Evolutionary conservation across 1,140 invertebrate genomes (phyloP).

Genomic region (Lordiphosa collinella): DNA sequence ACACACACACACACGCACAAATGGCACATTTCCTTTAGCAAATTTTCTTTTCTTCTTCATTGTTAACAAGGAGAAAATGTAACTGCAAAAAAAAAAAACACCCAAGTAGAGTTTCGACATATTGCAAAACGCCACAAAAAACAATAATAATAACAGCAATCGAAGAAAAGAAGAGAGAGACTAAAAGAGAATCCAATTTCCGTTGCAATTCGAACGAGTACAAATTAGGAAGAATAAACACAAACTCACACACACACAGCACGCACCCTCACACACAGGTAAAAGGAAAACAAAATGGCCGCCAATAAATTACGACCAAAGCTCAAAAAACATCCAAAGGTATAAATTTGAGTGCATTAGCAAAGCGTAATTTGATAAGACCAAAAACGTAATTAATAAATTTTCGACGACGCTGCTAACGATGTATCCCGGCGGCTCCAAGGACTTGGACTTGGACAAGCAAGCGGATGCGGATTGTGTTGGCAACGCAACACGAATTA

Average conservation of each 20-base stretch:
- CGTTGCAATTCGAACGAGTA: slow-evolving; percentile 60
- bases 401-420: slow-evolving; percentile 42
- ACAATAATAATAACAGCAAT: slow-evolving; percentile 18
- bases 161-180: not conserved
- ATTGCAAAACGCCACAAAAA: slow-evolving; percentile 51
- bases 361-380: slow-evolving; percentile 76
- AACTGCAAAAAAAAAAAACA: slow-evolving; percentile 4
- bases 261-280: slow-evolving; percentile 15
- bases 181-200: slow-evolving; percentile 52
- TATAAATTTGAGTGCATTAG: slow-evolving; percentile 78
- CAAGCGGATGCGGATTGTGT: not conserved
- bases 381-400: slow-evolving; percentile 77
- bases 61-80: slow-evolving; percentile 40
- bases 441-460: slow-evolving; percentile 1
- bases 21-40: slow-evolving; percentile 65
- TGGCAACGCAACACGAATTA: slow-evolving; percentile 60
- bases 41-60: slow-evolving; percentile 46
- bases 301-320: slow-evolving; percentile 57
- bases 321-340: slow-evolving; percentile 25
- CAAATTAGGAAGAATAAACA: slow-evolving; percentile 58
- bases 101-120: slow-evolving; percentile 62
- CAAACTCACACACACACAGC: slow-evolving; percentile 17
- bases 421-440: not conserved
- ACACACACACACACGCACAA: slow-evolving; percentile 22
- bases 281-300: slow-evolving; percentile 61